Conservation (phyloP, 2,797 vertebrate genomes). For the Xenentodon cancila region DNA sequence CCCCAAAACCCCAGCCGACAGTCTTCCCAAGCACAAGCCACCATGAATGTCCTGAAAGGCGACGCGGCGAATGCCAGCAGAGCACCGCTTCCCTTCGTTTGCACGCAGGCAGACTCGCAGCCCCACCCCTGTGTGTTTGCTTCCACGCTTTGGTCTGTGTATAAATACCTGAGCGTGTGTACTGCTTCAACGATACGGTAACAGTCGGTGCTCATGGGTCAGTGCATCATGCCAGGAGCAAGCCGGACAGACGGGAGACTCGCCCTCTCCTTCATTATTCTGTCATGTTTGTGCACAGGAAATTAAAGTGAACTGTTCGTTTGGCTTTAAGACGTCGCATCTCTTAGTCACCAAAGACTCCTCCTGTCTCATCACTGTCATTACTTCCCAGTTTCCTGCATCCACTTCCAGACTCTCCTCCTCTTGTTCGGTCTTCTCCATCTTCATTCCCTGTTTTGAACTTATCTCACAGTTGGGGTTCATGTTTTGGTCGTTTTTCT, state of each 20-base stretch:
- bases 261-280: constrained; percentile 5
- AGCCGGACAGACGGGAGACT: constrained; percentile 16
- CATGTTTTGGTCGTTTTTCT: not conserved
- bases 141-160: not conserved
- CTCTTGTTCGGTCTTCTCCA: not conserved
- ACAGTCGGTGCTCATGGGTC: constrained; percentile 38
- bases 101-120: constrained; percentile 4
- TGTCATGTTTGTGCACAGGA: constrained; percentile 18
- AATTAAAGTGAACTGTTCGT: constrained; percentile 29
- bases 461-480: not conserved
- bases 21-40: constrained; percentile 6
- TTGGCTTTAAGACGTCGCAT: constrained; percentile 45
- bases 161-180: not conserved
- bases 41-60: constrained; percentile 8
- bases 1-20: constrained; percentile 11
- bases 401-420: constrained; percentile 29
- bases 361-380: constrained; percentile 26
- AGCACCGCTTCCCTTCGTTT: constrained; percentile 26
- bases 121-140: constrained; percentile 47
- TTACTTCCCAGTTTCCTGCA: constrained; percentile 52
- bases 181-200: not conserved
- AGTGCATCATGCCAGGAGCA: constrained; percentile 33
- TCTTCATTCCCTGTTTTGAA: constrained; percentile 3
- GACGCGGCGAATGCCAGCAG: constrained; percentile 28
- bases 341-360: constrained; percentile 42